Percentiles rank a stretch among this genome's conserved stretches.
Conservation (phyloP, 2,113 vertebrate species). For the Ochotona princeps region DNA sequence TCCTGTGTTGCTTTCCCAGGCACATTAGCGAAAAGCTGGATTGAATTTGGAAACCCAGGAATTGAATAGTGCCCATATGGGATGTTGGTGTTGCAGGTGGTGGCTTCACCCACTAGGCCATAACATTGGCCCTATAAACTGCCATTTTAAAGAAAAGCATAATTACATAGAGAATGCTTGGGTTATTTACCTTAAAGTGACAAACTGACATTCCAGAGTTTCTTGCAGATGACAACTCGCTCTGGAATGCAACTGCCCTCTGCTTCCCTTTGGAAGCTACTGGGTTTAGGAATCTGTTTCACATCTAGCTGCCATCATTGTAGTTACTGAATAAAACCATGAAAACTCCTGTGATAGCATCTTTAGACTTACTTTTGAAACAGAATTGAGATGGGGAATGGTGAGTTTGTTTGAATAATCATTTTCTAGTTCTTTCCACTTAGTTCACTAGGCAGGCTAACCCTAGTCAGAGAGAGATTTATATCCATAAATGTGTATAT, state of each 20-base stretch:
- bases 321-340: slow-evolving; percentile 3
- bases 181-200: neutral
- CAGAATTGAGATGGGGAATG: slow-evolving; percentile 21
- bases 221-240: neutral
- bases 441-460: neutral
- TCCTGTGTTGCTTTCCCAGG: too few relatives aligned
- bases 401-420: neutral
- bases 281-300: slow-evolving; percentile 37
- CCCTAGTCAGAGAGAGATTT: neutral
- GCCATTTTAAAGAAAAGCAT: slow-evolving; percentile 47
- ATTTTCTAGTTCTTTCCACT: neutral
- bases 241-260: neutral
- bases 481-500: neutral
- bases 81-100: too few relatives aligned
- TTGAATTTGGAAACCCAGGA: too few relatives aligned
- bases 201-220: slow-evolving; percentile 54
- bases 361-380: slow-evolving; percentile 1
- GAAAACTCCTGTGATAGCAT: neutral
- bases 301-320: neutral
- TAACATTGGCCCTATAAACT: neutral
- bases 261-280: neutral
- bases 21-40: too few relatives aligned
- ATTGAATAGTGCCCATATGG: too few relatives aligned
- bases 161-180: slow-evolving; percentile 11
- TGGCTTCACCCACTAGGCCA: too few relatives aligned